Evolutionary conservation across 92 coral and sea anemone genomes (phyloP), one percentile per base, ranked within the genome.

Genomic region (Umimayanthus kanabou): DNA sequence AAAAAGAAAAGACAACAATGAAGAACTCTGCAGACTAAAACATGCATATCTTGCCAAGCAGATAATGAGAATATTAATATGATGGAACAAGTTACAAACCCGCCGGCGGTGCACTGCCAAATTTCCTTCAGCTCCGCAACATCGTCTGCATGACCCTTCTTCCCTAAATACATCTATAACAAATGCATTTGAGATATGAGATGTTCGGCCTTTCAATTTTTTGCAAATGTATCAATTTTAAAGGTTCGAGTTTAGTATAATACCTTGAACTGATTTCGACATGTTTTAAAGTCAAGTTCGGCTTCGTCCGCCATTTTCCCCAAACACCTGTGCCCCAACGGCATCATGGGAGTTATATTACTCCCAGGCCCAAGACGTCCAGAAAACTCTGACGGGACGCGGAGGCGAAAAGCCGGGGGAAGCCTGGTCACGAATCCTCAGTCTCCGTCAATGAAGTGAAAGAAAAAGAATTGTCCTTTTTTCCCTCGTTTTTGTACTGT

Each of bases 261-360:
- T 57, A 80, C 84, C 84, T 53, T 80, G 45, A 80, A 80, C 71
- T 33, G 84, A 53, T 80, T 25, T 80, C 84, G 39, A 42, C 84
- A 80, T 57, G 43, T 30, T 80, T 20, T 57, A 67, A 80, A 80
- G 13, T 80, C 67, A 29, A 61, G 69, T 22, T 40, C 84, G 26
- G 25, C 79, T 37, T 15, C 84, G 70, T 55, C 84, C 84, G 84
- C 71, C 84, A 80, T 80, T 50, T 79, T 79, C 4, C 14, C 16
- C 5, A 11, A 79, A 4, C 26, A 16, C 30, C 67, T 55, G 7
- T 49, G 64, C 82, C 42, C 66, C 82, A 1, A 14, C 3, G 23
- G 82, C 18, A 79, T 15, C 69, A 26, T 80, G 84, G 70, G 71
- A 53, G 5, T 80, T 57, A 47, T 45, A 47, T 7, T 47, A 47